Conservation (phyloP, 2,797 vertebrate genomes). For the Chanos chanos region DNA sequence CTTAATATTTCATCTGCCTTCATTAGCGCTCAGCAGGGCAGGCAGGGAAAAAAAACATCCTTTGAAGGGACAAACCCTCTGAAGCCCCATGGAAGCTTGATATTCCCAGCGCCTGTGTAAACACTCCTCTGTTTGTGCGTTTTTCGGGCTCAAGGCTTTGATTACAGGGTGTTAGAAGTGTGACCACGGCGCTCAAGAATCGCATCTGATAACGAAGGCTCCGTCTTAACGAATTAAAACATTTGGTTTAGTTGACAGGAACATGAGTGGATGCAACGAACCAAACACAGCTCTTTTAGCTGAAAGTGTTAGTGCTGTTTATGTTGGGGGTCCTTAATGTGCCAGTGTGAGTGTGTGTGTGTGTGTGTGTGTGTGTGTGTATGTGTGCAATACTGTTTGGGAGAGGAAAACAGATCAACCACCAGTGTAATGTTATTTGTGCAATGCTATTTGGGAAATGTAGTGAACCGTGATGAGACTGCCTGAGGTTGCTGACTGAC, state of each 20-base stretch:
- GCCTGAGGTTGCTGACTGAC: too few relatives aligned
- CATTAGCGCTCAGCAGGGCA: slow-evolving; percentile 66
- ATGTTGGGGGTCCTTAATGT: background rate
- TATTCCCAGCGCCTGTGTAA: background rate
- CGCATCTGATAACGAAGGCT: background rate
- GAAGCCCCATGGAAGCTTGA: slow-evolving; percentile 11
- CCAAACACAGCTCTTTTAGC: too few relatives aligned
- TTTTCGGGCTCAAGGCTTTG: slow-evolving; percentile 6
- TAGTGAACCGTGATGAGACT: too few relatives aligned
- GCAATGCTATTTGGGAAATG: too few relatives aligned
- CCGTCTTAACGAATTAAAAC: background rate
- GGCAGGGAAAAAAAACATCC: slow-evolving; percentile 51
- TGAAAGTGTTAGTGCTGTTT: too few relatives aligned
- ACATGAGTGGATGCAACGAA: too few relatives aligned
- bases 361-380: slow-evolving; percentile 4
- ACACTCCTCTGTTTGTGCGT: background rate
- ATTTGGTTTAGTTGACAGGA: too few relatives aligned
- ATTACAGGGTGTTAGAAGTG: slow-evolving; percentile 3
- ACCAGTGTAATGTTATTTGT: too few relatives aligned
- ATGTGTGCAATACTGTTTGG: background rate
- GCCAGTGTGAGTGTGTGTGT: background rate
- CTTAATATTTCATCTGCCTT: slow-evolving; percentile 68
- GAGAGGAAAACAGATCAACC: too few relatives aligned
- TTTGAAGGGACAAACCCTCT: slow-evolving; percentile 53
- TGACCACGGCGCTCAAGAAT: background rate